Conservation (phyloP, 2,888 invertebrate species). For the Conchocele bisecta region DNA sequence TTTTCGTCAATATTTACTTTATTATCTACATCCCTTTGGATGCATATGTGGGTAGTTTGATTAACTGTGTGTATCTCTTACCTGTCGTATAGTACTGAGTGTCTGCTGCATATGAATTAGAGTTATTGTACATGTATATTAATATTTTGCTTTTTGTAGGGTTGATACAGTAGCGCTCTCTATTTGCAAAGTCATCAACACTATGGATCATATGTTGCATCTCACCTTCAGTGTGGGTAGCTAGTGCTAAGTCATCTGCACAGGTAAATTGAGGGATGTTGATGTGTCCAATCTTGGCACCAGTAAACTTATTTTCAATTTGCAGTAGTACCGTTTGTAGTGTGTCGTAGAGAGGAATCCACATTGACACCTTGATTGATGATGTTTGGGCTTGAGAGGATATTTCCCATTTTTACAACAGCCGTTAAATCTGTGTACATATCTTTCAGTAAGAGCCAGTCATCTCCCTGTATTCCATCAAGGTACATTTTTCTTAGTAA, state of each 20-base stretch:
- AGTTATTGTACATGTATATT: too few relatives aligned
- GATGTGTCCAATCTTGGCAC: too few relatives aligned
- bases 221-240: too few relatives aligned
- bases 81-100: too few relatives aligned
- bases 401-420: too few relatives aligned
- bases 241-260: not conserved
- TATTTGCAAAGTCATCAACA: not conserved
- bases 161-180: slow-evolving; percentile 3
- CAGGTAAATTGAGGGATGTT: too few relatives aligned
- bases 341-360: not conserved
- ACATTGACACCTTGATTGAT: slow-evolving; percentile 6
- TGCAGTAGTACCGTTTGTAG: slow-evolving; percentile 4
- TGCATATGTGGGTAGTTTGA: not conserved
- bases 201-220: not conserved
- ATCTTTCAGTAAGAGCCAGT: not conserved
- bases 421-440: too few relatives aligned
- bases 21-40: not conserved
- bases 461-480: not conserved
- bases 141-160: slow-evolving; percentile 5
- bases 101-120: too few relatives aligned
- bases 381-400: too few relatives aligned
- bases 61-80: too few relatives aligned
- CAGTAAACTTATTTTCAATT: too few relatives aligned
- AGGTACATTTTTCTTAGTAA: not conserved
- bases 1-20: slow-evolving; percentile 5